A percentile compares a stretch with the other conserved stretches of the same genome.
These are phyloP conservation scores for Opisthograptis luteolata DNA, from an alignment of 2,888 invertebrate species.

Conservation along the genomic window DNA sequence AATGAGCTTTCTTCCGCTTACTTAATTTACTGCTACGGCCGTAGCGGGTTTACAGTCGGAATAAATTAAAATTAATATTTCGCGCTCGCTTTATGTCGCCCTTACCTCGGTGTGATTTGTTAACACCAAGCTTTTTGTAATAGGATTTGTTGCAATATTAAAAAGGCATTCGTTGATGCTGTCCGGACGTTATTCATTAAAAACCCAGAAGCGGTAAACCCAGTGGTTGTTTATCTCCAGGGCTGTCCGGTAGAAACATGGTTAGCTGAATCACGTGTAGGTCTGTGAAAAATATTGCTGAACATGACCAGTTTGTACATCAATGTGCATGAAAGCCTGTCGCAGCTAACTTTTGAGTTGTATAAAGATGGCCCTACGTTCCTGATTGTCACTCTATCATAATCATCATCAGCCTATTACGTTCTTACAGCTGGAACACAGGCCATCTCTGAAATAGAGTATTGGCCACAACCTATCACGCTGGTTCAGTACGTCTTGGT, in stretches of 20 bases:
- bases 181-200: slow-evolving; percentile 37
- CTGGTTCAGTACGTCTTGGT: no score
- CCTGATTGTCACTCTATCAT: no score
- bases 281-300: neutral
- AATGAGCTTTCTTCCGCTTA: slow-evolving; percentile 83
- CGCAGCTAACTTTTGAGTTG: no score
- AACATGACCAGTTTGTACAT: no score
- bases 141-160: slow-evolving; percentile 45
- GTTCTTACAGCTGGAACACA: no score
- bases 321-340: no score
- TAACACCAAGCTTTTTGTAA: slow-evolving; percentile 61
- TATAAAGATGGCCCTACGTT: no score
- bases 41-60: slow-evolving; percentile 67
- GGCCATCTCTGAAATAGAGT: no score
- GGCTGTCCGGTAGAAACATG: neutral
- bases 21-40: slow-evolving; percentile 78
- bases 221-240: neutral
- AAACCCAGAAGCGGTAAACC: slow-evolving; percentile 35
- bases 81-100: slow-evolving; percentile 67
- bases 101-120: slow-evolving; percentile 67
- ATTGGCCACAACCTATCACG: no score
- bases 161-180: slow-evolving; percentile 38
- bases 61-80: slow-evolving; percentile 82
- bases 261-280: neutral
- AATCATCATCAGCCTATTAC: no score